phyloP scores from a whole-genome alignment of 2,888 invertebrate genomes.

The Miltochrista miniata region DNA sequence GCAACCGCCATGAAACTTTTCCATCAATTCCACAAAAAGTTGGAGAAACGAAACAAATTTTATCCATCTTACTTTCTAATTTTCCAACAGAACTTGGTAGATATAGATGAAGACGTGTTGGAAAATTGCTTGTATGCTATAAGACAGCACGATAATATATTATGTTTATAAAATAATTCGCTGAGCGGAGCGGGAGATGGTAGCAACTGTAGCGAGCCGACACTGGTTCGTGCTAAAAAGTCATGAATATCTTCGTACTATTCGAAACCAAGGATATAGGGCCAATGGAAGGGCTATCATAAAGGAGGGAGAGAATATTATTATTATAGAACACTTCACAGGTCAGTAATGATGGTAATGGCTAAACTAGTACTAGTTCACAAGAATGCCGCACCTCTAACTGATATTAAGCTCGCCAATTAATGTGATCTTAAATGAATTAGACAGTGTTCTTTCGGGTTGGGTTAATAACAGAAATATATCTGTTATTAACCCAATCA shows the following conservation, averaged over 20 bases:
- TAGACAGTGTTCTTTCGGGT: no score
- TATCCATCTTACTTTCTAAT: neutral
- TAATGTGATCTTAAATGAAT: no score
- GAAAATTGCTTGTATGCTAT: neutral
- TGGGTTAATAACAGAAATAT: no score
- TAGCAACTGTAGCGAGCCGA: conserved; percentile 17
- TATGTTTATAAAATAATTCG: conserved; percentile 40
- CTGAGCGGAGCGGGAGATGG: conserved; percentile 29
- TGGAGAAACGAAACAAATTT: neutral
- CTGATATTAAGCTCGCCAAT: no score
- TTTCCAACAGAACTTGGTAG: neutral
- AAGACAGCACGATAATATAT: conserved; percentile 19
- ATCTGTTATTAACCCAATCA: no score
- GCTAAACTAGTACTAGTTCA: no score
- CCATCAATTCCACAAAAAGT: neutral
- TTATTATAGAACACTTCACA: no score
- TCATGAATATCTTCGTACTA: conserved; percentile 36
- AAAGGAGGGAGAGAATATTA: no score
- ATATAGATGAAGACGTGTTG: neutral
- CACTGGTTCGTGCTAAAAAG: conserved; percentile 29
- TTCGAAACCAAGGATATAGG: conserved; percentile 16
- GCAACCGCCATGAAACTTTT: neutral
- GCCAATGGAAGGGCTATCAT: conserved; percentile 16
- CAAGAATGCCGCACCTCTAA: no score
- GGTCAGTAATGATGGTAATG: no score